Base-by-base conservation (phyloP, 2,113 vertebrate species). In the Talpa occidentalis region DNA sequence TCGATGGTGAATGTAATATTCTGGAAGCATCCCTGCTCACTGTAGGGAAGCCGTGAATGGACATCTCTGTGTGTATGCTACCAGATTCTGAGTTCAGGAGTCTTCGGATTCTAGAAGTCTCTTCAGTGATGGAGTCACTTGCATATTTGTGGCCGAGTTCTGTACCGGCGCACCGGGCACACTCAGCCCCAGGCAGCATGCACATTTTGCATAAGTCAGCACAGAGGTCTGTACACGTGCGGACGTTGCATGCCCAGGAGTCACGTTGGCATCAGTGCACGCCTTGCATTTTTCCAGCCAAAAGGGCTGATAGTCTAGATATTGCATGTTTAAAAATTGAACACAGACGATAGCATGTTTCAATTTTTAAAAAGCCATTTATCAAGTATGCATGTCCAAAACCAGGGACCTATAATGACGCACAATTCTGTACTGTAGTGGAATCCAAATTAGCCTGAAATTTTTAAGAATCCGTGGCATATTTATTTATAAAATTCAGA, bases 241-340 rank as follows among this genome's bases (percentile, higher is more conserved):
- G 97, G 97, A 94, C 52, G 22, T 0, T 98, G 98, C 98, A 98
- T 98, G 98, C 96, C 74, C 32, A 66, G 69, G 97, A 93, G 95
- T 74, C 64, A 77, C 93, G 92, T 97, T 88, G 95, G 97, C 97
- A 98, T 96, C 97, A 60, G 86, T 97, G 98, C 98, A 98, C 98
- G 98, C 97, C 96, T 97, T 98, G 98, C 98, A 98, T 97, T 97
- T 85, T 91, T 90, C 91, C 92, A 90, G 96, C 95, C 94, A 17
- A 64, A 79, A 96, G 91, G 92, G 97, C 94, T 52, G 64, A 95
- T 97, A 98, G 98, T 56, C 26, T 97, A 98, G 98, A 95, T 59
- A 9, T 74, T 98, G 98, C 98, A 98, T 98, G 98, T 91, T 97
- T 93, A 97, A 98, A 97, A 97, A 98, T 94, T 98, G 11, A 98